phyloP scores from a whole-genome alignment of 2,888 invertebrate species.

The Proisotoma minuta region DNA sequence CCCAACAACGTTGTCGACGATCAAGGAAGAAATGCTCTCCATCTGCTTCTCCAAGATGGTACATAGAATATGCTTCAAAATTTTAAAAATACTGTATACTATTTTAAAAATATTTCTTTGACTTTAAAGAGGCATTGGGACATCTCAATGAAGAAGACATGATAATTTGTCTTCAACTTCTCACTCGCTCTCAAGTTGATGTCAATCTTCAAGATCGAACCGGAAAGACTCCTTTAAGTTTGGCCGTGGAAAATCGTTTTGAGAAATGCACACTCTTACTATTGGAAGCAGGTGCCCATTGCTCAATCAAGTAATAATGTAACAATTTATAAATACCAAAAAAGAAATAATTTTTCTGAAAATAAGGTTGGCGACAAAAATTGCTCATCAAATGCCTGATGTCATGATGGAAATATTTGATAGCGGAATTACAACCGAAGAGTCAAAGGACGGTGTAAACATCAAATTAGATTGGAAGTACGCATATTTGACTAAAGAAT shows the following conservation, averaged over 20 bases:
- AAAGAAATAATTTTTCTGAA: neutral
- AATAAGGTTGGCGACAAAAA: constrained; percentile 9
- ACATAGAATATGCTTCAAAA: constrained; percentile 3
- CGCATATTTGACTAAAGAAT: neutral
- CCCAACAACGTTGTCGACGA: neutral
- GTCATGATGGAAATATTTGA: constrained; percentile 23
- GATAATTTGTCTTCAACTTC: constrained; percentile 15
- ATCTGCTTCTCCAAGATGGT: constrained; percentile 28
- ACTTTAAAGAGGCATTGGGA: constrained; percentile 16
- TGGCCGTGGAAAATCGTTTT: constrained; percentile 24
- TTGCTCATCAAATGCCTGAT: constrained; percentile 28
- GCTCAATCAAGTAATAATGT: constrained; percentile 14
- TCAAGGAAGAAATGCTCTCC: constrained; percentile 8
- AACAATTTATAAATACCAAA: neutral
- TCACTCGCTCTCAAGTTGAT: constrained; percentile 11
- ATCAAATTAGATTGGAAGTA: constrained; percentile 29
- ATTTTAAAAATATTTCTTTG: neutral
- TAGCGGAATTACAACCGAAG: constrained; percentile 18
- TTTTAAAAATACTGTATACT: neutral
- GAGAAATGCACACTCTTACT: constrained; percentile 17
- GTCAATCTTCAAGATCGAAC: constrained; percentile 14
- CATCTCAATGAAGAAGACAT: constrained; percentile 24
- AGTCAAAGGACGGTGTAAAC: neutral
- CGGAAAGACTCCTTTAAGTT: constrained; percentile 22
- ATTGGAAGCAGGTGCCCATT: constrained; percentile 20